Conservation (phyloP, 2,113 vertebrate species). For the Talpa occidentalis region DNA sequence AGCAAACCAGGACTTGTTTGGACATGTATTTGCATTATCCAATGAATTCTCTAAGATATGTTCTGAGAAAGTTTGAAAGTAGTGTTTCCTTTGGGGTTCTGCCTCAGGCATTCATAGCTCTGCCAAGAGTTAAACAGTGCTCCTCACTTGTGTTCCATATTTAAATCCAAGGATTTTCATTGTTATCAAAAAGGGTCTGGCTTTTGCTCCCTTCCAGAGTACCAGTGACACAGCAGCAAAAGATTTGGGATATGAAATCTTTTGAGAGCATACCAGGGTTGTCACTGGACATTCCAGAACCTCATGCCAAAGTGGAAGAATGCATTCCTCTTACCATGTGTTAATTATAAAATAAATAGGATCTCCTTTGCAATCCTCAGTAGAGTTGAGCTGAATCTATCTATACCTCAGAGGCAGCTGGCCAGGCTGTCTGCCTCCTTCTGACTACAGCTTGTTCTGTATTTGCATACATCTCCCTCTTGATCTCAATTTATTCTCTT, state of each 20-base stretch:
- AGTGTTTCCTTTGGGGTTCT: conserved; percentile 66
- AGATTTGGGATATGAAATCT: conserved; percentile 39
- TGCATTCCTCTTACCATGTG: conserved; percentile 1
- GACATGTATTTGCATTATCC: conserved; percentile 67
- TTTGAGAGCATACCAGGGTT: conserved; percentile 36
- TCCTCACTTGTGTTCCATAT: conserved; percentile 29
- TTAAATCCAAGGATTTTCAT: conserved; percentile 60
- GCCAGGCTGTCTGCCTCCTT: neutral
- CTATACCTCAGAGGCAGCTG: neutral
- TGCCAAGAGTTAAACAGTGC: conserved; percentile 66
- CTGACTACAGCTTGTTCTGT: neutral
- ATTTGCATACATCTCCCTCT: neutral
- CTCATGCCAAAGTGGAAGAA: conserved; percentile 43
- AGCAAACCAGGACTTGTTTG: conserved; percentile 73
- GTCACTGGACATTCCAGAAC: conserved; percentile 60
- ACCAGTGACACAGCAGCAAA: conserved; percentile 5
- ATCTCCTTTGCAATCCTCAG: neutral
- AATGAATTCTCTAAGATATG: conserved; percentile 56
- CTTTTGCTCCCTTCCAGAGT: conserved; percentile 11
- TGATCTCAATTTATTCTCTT: neutral
- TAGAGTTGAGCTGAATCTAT: neutral
- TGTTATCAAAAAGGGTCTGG: conserved; percentile 63
- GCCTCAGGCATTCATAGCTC: conserved; percentile 27
- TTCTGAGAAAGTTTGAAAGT: conserved; percentile 62
- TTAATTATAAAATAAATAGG: conserved; percentile 51